Percentiles rank a stretch among this genome's conserved stretches.
phyloP scores from a whole-genome alignment of 2,797 vertebrate genomes.

The Podargus strigoides region DNA sequence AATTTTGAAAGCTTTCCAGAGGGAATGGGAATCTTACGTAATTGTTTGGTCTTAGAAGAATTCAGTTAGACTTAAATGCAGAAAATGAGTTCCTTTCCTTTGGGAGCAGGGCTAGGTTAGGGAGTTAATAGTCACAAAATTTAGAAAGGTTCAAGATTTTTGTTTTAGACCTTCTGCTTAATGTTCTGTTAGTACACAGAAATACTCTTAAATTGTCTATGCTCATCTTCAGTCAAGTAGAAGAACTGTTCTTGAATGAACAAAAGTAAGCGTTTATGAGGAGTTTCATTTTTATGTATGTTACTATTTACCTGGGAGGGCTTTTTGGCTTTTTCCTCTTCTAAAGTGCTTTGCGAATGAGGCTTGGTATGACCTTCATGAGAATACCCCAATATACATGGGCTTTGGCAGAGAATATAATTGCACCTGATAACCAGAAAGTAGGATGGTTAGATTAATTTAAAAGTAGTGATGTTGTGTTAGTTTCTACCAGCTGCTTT shows the following conservation, averaged over 20 bases:
- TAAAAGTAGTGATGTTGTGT: conserved; percentile 4
- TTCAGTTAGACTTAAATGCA: neutral
- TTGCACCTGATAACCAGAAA: conserved; percentile 1
- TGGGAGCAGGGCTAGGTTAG: neutral
- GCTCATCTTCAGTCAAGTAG: neutral
- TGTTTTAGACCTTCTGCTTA: neutral
- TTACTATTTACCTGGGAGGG: neutral
- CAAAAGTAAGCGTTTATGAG: neutral
- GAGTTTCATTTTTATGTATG: neutral
- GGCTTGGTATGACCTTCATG: neutral
- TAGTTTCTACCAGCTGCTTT: conserved; percentile 24
- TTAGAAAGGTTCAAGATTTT: neutral
- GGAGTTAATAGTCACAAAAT: neutral
- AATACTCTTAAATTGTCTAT: neutral
- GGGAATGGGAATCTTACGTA: neutral
- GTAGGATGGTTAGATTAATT: neutral
- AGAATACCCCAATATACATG: neutral
- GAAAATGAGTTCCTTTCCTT: neutral
- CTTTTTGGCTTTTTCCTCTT: neutral
- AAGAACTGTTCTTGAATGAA: neutral
- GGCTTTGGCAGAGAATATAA: neutral
- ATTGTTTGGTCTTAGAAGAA: neutral
- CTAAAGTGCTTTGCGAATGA: neutral
- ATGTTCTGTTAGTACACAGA: neutral
- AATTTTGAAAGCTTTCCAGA: neutral